Base-by-base conservation (phyloP, 1,140 invertebrate genomes). In the Marisa cornuarietis region DNA sequence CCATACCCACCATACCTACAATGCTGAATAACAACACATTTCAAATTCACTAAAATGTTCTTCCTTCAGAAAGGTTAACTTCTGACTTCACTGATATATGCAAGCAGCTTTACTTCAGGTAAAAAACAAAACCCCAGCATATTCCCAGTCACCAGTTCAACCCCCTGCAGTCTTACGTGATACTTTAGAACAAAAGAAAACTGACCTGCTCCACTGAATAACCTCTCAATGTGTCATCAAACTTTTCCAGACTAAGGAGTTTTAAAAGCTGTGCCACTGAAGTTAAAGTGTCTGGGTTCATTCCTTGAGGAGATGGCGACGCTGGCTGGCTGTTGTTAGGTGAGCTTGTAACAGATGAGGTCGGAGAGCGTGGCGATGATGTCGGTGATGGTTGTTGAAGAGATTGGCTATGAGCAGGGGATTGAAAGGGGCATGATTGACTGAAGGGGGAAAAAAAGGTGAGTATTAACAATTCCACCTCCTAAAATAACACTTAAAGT, bases 171-270 rank as follows among this genome's bases (percentile, higher is more conserved):
- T 18, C 72, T 22, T 54, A 58, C 72, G n/a, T 5, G 20, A 16
- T 61, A 63, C 16, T 31, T 31, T 18, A 51, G 63, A 58, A 76
- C 63, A 66, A 26, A 76, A 42, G 71, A 71, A 26, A 58, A 76
- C 71, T 16, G 61, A 81, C 82, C 85, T 88, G 78, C 68, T 87
- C 82, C 24, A 87, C 24, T 51, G 82, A 81, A 62, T 80, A 86
- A 63, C 81, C 79, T 51, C 65, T 80, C 18, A 86, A 80, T 61
- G 76, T 76, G 18, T 83, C 76, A 52, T 63, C 80, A 51, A 86
- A 87, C 42, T 87, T 84, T 51, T 83, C 76, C 51, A 86, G 69
- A n/a, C 78, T 73, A 7, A 87, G 83, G 52, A 84, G 77, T 52
- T 80, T 79, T 24, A 86, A 79, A 14, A 81, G 78, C 71, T 82